Conservation (phyloP, 2,113 vertebrate genomes). For the Aphyosemion australe region DNA sequence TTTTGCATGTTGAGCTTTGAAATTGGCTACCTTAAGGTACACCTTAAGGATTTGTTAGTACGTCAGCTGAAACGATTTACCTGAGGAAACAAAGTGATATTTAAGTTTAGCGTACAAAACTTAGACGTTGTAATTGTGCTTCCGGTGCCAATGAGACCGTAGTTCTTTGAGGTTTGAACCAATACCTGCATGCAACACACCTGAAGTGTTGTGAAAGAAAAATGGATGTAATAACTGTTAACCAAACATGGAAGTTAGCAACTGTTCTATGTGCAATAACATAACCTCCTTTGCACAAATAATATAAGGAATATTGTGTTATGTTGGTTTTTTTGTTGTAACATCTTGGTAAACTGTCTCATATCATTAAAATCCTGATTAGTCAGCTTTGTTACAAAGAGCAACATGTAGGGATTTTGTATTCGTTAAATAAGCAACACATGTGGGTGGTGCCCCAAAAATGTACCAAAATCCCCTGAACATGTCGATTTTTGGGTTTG, state of each 20-base stretch:
- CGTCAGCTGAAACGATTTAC: constrained; percentile 23
- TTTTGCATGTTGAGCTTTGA: constrained; percentile 50
- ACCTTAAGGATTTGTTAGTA: constrained; percentile 38
- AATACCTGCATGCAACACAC: constrained; percentile 6
- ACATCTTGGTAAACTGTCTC: too few species aligned
- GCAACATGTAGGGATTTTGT: too few species aligned
- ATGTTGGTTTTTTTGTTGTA: too few species aligned
- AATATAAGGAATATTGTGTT: too few species aligned
- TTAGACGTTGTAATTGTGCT: constrained; percentile 21
- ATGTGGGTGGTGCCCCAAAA: too few species aligned
- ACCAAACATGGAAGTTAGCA: background rate
- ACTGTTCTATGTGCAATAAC: too few species aligned
- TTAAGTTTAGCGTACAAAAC: constrained; percentile 20
- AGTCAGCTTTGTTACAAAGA: too few species aligned
- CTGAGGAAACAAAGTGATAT: constrained; percentile 30
- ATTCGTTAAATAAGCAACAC: too few species aligned
- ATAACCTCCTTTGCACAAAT: too few species aligned
- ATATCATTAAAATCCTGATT: too few species aligned
- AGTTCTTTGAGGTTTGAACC: constrained; percentile 44
- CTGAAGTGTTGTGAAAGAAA: background rate
- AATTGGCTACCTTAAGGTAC: constrained; percentile 55
- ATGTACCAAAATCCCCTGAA: too few species aligned
- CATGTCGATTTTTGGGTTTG: too few species aligned
- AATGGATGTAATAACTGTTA: background rate
- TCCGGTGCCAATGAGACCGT: constrained; percentile 42